A percentile compares a stretch with the other conserved stretches of the same genome.
Conservation (phyloP, 2,888 invertebrate genomes). For the Synergus laeviventris region DNA sequence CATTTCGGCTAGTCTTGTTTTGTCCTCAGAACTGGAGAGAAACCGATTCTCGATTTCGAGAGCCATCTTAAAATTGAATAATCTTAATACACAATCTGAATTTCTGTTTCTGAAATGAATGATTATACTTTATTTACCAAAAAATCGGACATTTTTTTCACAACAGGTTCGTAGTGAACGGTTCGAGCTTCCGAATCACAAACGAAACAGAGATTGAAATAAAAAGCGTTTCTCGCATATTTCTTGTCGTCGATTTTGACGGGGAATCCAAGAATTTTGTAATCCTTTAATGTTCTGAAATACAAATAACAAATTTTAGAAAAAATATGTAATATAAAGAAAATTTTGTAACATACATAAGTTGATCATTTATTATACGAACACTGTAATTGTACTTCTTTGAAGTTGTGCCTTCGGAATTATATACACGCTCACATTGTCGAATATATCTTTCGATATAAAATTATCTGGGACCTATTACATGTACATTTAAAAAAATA, state of each 20-base stretch:
- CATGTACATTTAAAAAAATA: slow-evolving; percentile 56
- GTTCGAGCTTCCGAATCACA: slow-evolving; percentile 93
- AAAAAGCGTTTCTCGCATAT: slow-evolving; percentile 95
- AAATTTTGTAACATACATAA: background rate
- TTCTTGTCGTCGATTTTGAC: slow-evolving; percentile 92
- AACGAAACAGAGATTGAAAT: slow-evolving; percentile 96
- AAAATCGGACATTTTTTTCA: slow-evolving; percentile 95
- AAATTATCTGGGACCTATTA: slow-evolving; percentile 91
- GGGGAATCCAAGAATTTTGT: slow-evolving; percentile 95
- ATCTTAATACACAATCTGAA: slow-evolving; percentile 27
- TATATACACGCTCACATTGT: slow-evolving; percentile 94
- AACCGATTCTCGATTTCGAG: slow-evolving; percentile 92
- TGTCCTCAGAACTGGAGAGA: slow-evolving; percentile 84
- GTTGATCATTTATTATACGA: slow-evolving; percentile 75
- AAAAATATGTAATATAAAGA: background rate
- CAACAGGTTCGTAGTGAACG: slow-evolving; percentile 94
- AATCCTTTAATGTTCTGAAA: slow-evolving; percentile 84
- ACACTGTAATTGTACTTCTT: slow-evolving; percentile 93
- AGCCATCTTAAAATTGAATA: slow-evolving; percentile 78
- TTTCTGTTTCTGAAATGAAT: background rate
- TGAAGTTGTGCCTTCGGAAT: slow-evolving; percentile 96
- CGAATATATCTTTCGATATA: slow-evolving; percentile 94
- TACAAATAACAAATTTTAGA: background rate
- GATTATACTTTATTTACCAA: slow-evolving; percentile 77
- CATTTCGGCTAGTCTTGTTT: slow-evolving; percentile 84